These are phyloP conservation scores for Rynchops niger DNA, from an alignment of 2,113 vertebrate genomes.

Conservation along the genomic window DNA sequence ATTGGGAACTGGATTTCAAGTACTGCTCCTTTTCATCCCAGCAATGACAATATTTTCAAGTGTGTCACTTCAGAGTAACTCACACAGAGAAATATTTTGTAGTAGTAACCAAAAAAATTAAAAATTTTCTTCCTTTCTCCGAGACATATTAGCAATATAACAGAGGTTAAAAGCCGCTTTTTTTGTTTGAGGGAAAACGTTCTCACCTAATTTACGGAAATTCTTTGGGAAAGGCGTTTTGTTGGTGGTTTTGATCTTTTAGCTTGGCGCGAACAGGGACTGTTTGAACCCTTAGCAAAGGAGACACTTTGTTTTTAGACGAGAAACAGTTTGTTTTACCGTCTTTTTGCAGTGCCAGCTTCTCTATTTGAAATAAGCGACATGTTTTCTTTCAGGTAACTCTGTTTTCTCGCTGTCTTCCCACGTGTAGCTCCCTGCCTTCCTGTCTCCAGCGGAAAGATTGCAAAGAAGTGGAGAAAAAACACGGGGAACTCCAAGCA, in stretches of 20 bases:
- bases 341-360: not conserved
- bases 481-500: accelerated
- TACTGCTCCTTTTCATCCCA: not conserved
- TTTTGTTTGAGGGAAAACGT: not conserved
- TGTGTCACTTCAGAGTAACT: not conserved
- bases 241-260: not conserved
- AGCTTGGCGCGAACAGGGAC: not conserved
- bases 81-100: not conserved
- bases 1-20: not conserved
- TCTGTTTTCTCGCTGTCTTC: not conserved
- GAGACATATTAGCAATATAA: not conserved
- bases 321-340: not conserved
- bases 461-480: not conserved
- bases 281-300: not conserved
- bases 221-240: not conserved
- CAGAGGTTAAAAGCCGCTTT: not conserved
- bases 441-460: not conserved
- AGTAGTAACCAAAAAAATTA: not conserved
- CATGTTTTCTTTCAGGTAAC: not conserved
- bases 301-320: not conserved
- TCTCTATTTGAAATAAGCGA: not conserved
- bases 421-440: not conserved
- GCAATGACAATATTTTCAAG: not conserved
- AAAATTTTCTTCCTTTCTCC: not conserved
- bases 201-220: not conserved